These are phyloP conservation scores for Pyrocephalus nanus DNA, from an alignment of 2,797 vertebrate genomes.

Conservation along the genomic window DNA sequence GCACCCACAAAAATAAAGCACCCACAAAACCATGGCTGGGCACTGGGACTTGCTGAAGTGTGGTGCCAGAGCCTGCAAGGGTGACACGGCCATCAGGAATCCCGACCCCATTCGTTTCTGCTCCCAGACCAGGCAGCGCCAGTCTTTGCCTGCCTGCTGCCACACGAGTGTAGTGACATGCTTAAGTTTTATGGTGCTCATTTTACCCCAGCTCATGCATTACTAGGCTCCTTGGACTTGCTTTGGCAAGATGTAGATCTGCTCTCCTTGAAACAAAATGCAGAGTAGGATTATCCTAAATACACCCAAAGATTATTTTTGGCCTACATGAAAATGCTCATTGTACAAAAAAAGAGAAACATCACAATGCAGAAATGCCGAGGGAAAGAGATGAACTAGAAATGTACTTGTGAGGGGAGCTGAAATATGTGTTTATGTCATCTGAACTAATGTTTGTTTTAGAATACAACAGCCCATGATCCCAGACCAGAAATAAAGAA, in stretches of 20 bases:
- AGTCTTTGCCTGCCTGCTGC: no score
- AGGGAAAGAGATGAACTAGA: background rate
- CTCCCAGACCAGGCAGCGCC: background rate
- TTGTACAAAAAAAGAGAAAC: background rate
- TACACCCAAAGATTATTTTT: background rate
- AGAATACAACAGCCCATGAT: background rate
- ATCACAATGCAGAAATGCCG: background rate
- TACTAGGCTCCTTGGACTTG: background rate
- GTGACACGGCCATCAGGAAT: background rate
- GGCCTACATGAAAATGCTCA: background rate
- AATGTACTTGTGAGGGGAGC: background rate
- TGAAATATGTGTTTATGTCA: background rate
- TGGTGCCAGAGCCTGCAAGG: background rate
- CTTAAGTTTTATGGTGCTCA: background rate
- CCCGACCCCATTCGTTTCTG: fast-evolving
- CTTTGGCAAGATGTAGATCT: background rate
- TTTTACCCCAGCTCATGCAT: background rate
- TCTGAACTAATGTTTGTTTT: background rate
- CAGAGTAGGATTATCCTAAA: background rate
- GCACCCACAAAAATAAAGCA: background rate
- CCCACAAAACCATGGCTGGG: background rate
- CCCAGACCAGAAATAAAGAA: background rate
- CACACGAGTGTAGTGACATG: background rate
- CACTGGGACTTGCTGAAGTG: background rate
- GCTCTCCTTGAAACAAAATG: background rate